These are phyloP conservation scores for Silurus meridionalis DNA, from an alignment of 2,113 vertebrate genomes.

Conservation along the genomic window DNA sequence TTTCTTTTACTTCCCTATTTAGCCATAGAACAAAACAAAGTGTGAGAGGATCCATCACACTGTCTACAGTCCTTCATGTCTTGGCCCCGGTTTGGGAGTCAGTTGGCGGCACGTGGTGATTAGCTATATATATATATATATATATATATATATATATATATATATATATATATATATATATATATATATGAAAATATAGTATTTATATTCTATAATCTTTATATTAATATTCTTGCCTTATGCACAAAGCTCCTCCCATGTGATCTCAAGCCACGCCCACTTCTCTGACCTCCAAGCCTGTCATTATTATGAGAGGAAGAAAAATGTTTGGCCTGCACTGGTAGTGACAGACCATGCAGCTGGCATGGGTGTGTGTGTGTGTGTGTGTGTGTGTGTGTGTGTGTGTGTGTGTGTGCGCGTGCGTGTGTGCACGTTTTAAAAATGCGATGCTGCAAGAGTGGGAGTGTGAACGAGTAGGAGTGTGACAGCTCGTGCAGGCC, in stretches of 20 bases:
- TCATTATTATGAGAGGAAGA: background rate
- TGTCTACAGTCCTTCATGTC: background rate
- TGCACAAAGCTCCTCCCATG: conserved; percentile 39
- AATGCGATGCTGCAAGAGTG: conserved; percentile 35
- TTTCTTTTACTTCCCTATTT: background rate
- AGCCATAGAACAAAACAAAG: background rate
- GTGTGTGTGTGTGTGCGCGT: background rate
- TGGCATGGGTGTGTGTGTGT: conserved; percentile 8
- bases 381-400: conserved; percentile 20
- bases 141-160: too few relatives aligned
- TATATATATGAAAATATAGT: too few relatives aligned
- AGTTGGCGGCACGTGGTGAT: background rate
- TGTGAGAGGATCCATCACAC: background rate
- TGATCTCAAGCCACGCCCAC: background rate
- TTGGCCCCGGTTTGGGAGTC: background rate
- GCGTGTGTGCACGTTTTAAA: conserved; percentile 23
- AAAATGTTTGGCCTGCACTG: conserved; percentile 40
- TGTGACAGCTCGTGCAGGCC: conserved; percentile 36
- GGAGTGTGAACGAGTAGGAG: conserved; percentile 47
- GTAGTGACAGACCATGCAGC: conserved; percentile 29
- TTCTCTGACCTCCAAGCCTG: background rate
- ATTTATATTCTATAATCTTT: too few relatives aligned
- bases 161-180: too few relatives aligned
- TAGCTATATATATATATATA: too few relatives aligned
- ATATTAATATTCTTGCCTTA: background rate